Conservation (phyloP, 2,113 vertebrate genomes). For the Axis porcinus region DNA sequence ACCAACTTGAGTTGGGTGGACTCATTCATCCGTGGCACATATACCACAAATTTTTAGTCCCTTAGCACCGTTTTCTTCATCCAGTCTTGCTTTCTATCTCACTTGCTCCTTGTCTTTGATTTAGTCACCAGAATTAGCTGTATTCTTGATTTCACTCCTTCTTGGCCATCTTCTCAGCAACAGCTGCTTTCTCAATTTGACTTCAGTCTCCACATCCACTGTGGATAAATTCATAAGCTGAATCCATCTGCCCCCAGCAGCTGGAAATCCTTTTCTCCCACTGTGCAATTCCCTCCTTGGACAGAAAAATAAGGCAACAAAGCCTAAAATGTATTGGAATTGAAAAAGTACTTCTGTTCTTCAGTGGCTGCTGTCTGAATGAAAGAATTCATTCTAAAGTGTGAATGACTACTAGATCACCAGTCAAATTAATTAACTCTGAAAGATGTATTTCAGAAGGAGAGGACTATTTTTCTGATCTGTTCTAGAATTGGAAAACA, state of each 20-base stretch:
- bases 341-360: neutral
- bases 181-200: slow-evolving; percentile 64
- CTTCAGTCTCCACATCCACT: slow-evolving; percentile 24
- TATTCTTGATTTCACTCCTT: neutral
- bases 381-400: neutral
- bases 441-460: neutral
- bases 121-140: neutral
- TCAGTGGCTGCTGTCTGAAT: neutral
- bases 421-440: neutral
- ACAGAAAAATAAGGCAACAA: neutral
- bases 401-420: neutral
- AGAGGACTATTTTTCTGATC: neutral
- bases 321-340: slow-evolving; percentile 25
- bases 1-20: neutral
- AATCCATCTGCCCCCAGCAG: slow-evolving; percentile 51
- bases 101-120: neutral
- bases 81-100: neutral
- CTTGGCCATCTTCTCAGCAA: slow-evolving; percentile 24
- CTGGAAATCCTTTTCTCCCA: slow-evolving; percentile 56
- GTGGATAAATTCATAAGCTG: slow-evolving; percentile 30
- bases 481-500: neutral
- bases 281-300: neutral
- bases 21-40: neutral
- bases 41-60: neutral
- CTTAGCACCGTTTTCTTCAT: neutral